Evolutionary conservation across 37 sponge, comb jelly and placozoan genomes (phyloP).

Genomic region (Axinella damicornis): DNA sequence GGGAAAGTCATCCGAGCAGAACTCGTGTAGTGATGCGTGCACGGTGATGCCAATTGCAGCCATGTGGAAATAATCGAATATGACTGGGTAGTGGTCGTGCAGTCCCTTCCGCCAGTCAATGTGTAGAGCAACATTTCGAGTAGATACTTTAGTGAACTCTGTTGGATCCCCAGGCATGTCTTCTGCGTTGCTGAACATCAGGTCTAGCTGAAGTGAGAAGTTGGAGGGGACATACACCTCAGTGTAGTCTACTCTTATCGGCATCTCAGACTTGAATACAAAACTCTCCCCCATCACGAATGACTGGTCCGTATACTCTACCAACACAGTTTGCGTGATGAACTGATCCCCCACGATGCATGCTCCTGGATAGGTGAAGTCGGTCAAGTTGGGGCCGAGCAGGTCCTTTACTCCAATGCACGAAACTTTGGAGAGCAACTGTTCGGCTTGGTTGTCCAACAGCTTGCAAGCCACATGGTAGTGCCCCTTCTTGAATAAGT

Average conservation of each 20-base stretch:
- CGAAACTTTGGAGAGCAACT: background rate
- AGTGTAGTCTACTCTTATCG: conserved; percentile 57
- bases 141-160: conserved; percentile 39
- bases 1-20: conserved; percentile 40
- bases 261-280: conserved; percentile 46
- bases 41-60: conserved; percentile 83
- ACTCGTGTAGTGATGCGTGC: conserved; percentile 67
- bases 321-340: conserved; percentile 72
- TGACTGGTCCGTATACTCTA: conserved; percentile 79
- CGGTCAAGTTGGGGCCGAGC: conserved; percentile 39
- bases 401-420: conserved; percentile 54
- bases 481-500: conserved; percentile 78
- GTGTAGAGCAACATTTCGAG: conserved; percentile 35
- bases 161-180: conserved; percentile 53
- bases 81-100: conserved; percentile 73
- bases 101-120: conserved; percentile 66
- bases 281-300: conserved; percentile 67
- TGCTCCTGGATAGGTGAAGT: conserved; percentile 73
- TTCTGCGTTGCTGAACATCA: conserved; percentile 57
- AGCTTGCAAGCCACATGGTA: conserved; percentile 69
- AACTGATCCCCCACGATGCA: conserved; percentile 32
- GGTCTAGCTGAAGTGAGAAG: conserved; percentile 50
- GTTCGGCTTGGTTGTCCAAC: conserved; percentile 30
- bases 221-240: conserved; percentile 49
- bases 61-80: conserved; percentile 83